Base-by-base conservation (phyloP, 2,797 vertebrate species). In the Protosalanx chinensis region DNA sequence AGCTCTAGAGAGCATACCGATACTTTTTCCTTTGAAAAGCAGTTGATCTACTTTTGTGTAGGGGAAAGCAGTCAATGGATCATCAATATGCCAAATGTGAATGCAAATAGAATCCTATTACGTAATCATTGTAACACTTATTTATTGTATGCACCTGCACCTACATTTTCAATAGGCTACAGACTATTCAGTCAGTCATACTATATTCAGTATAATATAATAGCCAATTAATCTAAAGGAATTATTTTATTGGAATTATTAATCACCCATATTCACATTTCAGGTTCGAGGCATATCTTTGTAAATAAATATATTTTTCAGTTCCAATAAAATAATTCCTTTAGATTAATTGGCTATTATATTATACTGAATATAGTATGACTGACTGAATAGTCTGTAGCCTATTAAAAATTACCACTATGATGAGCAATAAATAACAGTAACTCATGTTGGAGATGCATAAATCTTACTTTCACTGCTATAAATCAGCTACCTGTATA, bases 401-500 rank as follows among this genome's bases (percentile, higher is more conserved):
- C 35, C 35, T 56, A 20, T 56, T 56, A 3, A 56, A 56, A 56
- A 56, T 56, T 56, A 56, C 53, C 13, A 56, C 53, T 56, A 1
- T 56, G 53, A 56, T 56, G 13, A 56, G 10, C 53, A 56, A 56
- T 56, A 56, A 56, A 56, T n/a, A 56, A 56, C 6, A 56, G 18
- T 56, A 35, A 71, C 60, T 33, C 23, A 18, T 56, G 53, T 13
- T 56, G 53, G 53, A 18, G 53, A 56, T 56, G 53, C n/a, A 5
- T 56, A 56, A 56, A 56, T 56, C 53, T 56, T 56, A 56, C 53
- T 56, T 56, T 56, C 53, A 57, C 53, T 57, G 15, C 53, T 57
- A 57, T 57, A 57, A 57, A 57, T 57, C 53, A 57, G 53, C 53
- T 57, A 57, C 53, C 53, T 57, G 53, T 12, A 57, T n/a, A 57